A percentile compares a stretch with the other conserved stretches of the same genome.
phyloP scores from a whole-genome alignment of 2,888 invertebrate genomes.

The Melolontha melolontha region DNA sequence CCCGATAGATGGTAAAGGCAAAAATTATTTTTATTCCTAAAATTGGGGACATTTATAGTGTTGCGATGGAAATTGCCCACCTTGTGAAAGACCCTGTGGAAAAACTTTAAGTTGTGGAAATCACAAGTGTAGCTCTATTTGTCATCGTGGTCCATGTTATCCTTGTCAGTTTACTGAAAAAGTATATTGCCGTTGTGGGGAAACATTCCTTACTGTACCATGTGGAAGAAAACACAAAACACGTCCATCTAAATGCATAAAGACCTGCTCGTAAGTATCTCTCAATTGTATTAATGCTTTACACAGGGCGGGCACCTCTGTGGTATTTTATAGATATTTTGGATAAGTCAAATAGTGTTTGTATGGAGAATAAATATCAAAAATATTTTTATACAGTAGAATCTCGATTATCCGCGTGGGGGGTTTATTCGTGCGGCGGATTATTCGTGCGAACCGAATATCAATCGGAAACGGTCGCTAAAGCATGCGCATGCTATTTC shows the following conservation, averaged over 20 bases:
- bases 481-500: too few species aligned
- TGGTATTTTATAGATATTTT: too few species aligned
- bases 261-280: slow-evolving; percentile 74
- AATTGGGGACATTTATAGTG: slow-evolving; percentile 69
- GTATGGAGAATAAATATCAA: too few species aligned
- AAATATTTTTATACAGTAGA: too few species aligned
- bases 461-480: too few species aligned
- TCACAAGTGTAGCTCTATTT: slow-evolving; percentile 86
- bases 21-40: too few species aligned
- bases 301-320: too few species aligned
- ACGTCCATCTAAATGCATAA: slow-evolving; percentile 83
- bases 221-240: slow-evolving; percentile 85
- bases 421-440: too few species aligned
- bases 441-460: too few species aligned
- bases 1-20: too few species aligned
- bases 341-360: too few species aligned
- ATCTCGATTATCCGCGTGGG: too few species aligned
- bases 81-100: slow-evolving; percentile 88
- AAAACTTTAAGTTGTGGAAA: slow-evolving; percentile 86
- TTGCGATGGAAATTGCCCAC: slow-evolving; percentile 85
- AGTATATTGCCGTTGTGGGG: slow-evolving; percentile 85
- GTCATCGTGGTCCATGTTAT: slow-evolving; percentile 87
- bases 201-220: slow-evolving; percentile 81
- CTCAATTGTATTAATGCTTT: not conserved
- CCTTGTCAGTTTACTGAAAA: slow-evolving; percentile 81